Evolutionary conservation across 2,113 vertebrate genomes (phyloP).

Genomic region (Merops nubicus): DNA sequence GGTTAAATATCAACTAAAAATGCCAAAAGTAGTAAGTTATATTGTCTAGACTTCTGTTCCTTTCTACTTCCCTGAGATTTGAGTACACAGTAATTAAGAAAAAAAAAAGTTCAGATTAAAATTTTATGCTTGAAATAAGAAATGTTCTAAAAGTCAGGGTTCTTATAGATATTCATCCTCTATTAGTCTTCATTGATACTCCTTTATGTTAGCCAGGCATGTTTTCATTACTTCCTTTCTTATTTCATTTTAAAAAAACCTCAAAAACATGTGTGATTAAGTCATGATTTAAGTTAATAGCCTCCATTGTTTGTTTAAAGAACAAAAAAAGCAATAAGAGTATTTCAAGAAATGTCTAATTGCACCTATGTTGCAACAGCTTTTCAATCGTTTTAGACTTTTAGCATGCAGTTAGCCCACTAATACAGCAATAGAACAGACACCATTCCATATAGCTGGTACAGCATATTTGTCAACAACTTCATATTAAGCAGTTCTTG

Average conservation of each 20-base stretch:
- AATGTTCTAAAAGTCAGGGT: not conserved
- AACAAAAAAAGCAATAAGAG: not conserved
- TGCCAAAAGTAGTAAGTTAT: not conserved
- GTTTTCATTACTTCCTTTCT: not conserved
- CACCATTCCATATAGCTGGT: not conserved
- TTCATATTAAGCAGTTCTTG: constrained; percentile 33
- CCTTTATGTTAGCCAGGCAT: not conserved
- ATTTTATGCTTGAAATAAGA: not conserved
- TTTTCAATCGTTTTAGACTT: constrained; percentile 22
- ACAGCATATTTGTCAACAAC: constrained; percentile 33
- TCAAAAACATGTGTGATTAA: not conserved
- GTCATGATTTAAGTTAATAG: not conserved
- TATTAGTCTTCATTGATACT: not conserved
- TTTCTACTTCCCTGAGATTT: not conserved
- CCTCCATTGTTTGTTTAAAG: not conserved
- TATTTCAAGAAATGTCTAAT: not conserved
- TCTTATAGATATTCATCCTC: not conserved
- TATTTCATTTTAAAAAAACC: not conserved
- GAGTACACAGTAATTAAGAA: not conserved
- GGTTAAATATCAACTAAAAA: not conserved
- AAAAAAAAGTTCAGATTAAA: not conserved
- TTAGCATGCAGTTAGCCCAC: not conserved
- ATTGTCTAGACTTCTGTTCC: not conserved
- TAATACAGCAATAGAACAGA: constrained; percentile 20
- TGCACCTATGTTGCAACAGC: constrained; percentile 15